These are phyloP conservation scores for Bhutanitis thaidina DNA, from an alignment of 2,888 invertebrate genomes.

Conservation along the genomic window DNA sequence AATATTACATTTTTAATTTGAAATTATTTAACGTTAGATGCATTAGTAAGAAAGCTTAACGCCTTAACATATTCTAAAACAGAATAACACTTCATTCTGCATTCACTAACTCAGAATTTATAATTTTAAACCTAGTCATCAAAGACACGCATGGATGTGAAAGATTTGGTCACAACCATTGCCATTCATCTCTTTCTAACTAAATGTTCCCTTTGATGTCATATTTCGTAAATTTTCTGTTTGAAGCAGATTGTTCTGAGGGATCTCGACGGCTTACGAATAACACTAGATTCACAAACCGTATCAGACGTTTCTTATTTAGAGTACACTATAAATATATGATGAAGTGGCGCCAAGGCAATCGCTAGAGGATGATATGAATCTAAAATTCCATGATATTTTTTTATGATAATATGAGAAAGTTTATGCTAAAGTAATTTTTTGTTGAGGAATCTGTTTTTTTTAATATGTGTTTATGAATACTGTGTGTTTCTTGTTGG, in stretches of 20 bases:
- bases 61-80: too few relatives aligned
- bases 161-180: background rate
- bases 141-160: background rate
- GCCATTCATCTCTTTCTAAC: background rate
- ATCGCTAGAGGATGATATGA: background rate
- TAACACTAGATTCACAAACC: background rate
- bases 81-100: too few relatives aligned
- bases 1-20: too few relatives aligned
- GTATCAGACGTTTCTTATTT: conserved; percentile 5
- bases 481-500: too few relatives aligned
- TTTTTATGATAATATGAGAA: background rate
- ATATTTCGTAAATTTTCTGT: conserved; percentile 1
- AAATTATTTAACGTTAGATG: too few relatives aligned
- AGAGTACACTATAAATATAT: conserved; percentile 15
- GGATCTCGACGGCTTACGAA: conserved; percentile 4
- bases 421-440: background rate
- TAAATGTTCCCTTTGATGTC: conserved; percentile 12
- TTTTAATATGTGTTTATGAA: too few relatives aligned
- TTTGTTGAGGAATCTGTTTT: too few relatives aligned
- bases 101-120: too few relatives aligned
- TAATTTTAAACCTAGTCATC: background rate
- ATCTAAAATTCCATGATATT: conserved; percentile 9
- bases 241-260: conserved; percentile 7
- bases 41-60: too few relatives aligned
- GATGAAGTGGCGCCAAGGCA: conserved; percentile 1